Evolutionary conservation across 2,113 vertebrate species (phyloP), one percentile per base, ranked within the genome.

Genomic region (Oreochromis tanganicae): DNA sequence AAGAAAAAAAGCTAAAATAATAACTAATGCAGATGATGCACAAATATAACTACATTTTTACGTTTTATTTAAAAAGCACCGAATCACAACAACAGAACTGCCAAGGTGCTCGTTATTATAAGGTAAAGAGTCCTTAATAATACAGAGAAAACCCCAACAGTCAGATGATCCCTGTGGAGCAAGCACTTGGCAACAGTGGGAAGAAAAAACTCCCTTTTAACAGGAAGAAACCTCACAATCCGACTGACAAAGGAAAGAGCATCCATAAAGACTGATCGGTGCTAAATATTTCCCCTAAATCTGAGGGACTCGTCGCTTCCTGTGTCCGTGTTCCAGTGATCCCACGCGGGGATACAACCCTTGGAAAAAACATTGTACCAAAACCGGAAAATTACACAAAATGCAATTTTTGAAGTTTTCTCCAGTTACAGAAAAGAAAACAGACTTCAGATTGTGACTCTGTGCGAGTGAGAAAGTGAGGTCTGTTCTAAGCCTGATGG

Each of bases 361-460:
- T 9, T n/a, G 13, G 8, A 46, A 46, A 16, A 63, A 63, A 63
- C 24, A 9, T 10, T 29, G 29, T 19, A 63, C 2, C 3, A 34
- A 63, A 36, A 12, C 4, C 0, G 2, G 32, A 36, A 66, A 66
- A 66, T 24, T 1, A 4, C 1, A n/a, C 12, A 43, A 9, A 43
- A 41, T 21, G 1, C n/a, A 4, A 0, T 24, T 14, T 24, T 43
- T 46, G 8, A 46, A 4, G 13, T 73, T 73, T 73, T 6, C 1
- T 27, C 21, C 13, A 27, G 3, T 27, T 43, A 27, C 7, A 73
- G 21, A 17, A 16, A 71, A 24, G 59, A 19, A 66, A 66, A 0
- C n/a, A 0, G 56, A 29, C 7, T 41, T 68, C 4, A 41, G 63
- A 9, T 21, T 1, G 36, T 0, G 63, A 68, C 63, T 14, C 63